A percentile compares a stretch with the other conserved stretches of the same genome.
Evolutionary conservation across 2,888 invertebrate genomes (phyloP).

Genomic region (Actias luna): DNA sequence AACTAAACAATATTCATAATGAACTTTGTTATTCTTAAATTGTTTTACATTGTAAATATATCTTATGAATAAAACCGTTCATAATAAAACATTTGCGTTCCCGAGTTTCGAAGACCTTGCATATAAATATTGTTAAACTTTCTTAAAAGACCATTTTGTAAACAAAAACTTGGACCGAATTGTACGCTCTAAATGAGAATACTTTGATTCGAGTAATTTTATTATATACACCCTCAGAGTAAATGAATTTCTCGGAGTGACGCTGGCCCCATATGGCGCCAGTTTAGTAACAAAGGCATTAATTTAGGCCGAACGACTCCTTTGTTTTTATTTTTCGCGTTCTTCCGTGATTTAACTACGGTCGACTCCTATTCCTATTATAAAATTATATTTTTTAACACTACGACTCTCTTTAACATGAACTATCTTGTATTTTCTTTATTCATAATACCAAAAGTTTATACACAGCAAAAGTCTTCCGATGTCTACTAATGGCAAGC

Average conservation of each 20-base stretch:
- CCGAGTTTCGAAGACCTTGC: conserved; percentile 9
- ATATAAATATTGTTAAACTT: conserved; percentile 51
- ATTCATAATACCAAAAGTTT: too few relatives aligned
- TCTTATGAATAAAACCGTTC: conserved; percentile 33
- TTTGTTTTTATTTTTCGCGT: background rate
- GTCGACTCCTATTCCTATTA: background rate
- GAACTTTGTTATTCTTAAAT: conserved; percentile 5
- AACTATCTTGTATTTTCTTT: too few relatives aligned
- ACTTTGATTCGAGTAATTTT: conserved; percentile 36
- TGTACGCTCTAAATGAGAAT: conserved; percentile 45
- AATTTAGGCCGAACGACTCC: background rate
- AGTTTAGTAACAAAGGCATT: conserved; percentile 7
- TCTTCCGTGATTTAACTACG: background rate
- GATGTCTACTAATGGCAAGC: too few relatives aligned
- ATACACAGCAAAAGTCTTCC: too few relatives aligned
- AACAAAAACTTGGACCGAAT: conserved; percentile 53
- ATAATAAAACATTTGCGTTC: conserved; percentile 62
- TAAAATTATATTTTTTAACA: background rate
- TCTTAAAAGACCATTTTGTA: conserved; percentile 60
- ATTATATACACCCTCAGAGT: conserved; percentile 5
- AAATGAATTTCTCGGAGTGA: conserved; percentile 7
- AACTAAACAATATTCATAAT: conserved; percentile 2
- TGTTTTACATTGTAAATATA: conserved; percentile 29
- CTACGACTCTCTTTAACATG: background rate
- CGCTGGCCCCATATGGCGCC: conserved; percentile 11